Percentiles rank a stretch among this genome's conserved stretches.
phyloP scores from a whole-genome alignment of 1,140 invertebrate species.

The Drosophila prosaltans region DNA sequence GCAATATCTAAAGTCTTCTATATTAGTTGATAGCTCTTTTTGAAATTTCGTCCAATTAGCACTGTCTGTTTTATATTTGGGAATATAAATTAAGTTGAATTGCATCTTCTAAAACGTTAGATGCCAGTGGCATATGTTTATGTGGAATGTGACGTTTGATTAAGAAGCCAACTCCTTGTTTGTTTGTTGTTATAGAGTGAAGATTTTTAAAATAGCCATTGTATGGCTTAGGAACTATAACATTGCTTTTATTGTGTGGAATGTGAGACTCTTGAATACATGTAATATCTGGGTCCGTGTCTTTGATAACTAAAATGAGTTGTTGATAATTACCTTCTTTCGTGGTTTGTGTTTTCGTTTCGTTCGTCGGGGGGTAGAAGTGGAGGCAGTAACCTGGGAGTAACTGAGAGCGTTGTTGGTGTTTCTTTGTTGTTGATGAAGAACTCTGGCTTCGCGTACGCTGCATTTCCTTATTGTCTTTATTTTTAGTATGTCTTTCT shows the following conservation, averaged over 20 bases:
- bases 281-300: not conserved
- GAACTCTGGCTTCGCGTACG: too few species aligned
- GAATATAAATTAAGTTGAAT: not conserved
- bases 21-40: not conserved
- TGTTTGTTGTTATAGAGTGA: not conserved
- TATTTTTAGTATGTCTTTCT: too few species aligned
- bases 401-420: too few species aligned
- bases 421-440: too few species aligned
- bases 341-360: too few species aligned
- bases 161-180: too few species aligned
- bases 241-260: not conserved
- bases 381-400: too few species aligned
- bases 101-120: too few species aligned
- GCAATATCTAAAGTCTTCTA: not conserved
- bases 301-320: not conserved
- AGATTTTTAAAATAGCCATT: not conserved
- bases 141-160: too few species aligned
- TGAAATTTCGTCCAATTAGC: not conserved
- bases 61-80: not conserved
- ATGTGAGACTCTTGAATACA: not conserved
- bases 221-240: not conserved
- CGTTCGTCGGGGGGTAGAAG: too few species aligned
- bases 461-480: too few species aligned
- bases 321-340: not conserved
- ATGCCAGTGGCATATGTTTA: too few species aligned